phyloP scores from a whole-genome alignment of 1,140 invertebrate genomes.

The Nautilus pompilius region DNA sequence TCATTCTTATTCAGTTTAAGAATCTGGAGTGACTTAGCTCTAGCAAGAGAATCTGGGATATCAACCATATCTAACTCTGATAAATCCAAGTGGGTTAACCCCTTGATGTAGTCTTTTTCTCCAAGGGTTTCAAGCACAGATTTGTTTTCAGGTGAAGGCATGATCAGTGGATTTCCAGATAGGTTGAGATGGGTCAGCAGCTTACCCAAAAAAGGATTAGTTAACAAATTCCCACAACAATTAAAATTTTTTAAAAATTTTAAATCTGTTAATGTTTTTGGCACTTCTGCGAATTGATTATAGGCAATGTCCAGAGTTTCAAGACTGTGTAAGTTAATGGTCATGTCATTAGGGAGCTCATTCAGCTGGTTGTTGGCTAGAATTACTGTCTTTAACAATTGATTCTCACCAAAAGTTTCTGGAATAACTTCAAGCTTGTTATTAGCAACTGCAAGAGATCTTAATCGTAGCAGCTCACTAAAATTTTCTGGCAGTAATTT shows the following conservation, averaged over 20 bases:
- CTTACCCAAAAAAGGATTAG: slow-evolving; percentile 38
- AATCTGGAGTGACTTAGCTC: slow-evolving; percentile 29
- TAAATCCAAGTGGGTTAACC: slow-evolving; percentile 33
- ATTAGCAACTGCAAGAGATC: slow-evolving; percentile 15
- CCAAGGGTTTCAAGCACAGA: slow-evolving; percentile 25
- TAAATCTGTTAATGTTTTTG: slow-evolving; percentile 32
- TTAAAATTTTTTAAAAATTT: slow-evolving; percentile 32
- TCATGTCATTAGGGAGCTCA: slow-evolving; percentile 38
- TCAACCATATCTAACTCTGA: slow-evolving; percentile 41
- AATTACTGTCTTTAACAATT: slow-evolving; percentile 35
- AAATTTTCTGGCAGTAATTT: slow-evolving; percentile 33
- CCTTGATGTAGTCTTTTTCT: slow-evolving; percentile 27
- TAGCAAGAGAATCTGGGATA: slow-evolving; percentile 29
- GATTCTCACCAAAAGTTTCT: slow-evolving; percentile 32
- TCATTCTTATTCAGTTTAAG: slow-evolving; percentile 35
- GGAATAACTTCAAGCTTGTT: slow-evolving; percentile 42
- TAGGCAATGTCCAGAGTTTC: slow-evolving; percentile 25
- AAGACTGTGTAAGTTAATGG: slow-evolving; percentile 25
- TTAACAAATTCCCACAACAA: slow-evolving; percentile 35
- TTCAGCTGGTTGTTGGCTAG: slow-evolving; percentile 41
- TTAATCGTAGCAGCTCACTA: slow-evolving; percentile 20
- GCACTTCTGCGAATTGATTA: slow-evolving; percentile 36
- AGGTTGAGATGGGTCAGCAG: slow-evolving; percentile 34
- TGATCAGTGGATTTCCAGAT: slow-evolving; percentile 37
- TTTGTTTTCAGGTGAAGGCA: slow-evolving; percentile 30